phyloP scores from a whole-genome alignment of 2,113 vertebrate species.

The Pachycephala philippinensis region DNA sequence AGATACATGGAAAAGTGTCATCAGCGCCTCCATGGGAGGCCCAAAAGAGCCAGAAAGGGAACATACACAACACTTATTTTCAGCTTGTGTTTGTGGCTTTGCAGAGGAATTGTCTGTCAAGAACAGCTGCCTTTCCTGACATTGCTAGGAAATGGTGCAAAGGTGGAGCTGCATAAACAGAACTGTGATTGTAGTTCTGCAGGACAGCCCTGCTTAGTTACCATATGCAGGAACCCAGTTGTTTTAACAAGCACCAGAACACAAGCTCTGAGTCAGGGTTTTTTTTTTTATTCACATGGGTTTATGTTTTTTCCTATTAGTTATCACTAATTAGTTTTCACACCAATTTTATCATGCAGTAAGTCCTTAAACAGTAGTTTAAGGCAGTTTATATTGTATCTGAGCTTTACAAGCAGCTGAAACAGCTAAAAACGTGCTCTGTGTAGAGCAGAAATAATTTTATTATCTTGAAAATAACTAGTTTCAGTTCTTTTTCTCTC shows the following conservation, averaged over 20 bases:
- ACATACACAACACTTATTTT: neutral
- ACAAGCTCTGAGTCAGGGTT: neutral
- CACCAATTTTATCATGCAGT: accelerated
- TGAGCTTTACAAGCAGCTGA: neutral
- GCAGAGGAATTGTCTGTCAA: neutral
- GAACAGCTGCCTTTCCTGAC: neutral
- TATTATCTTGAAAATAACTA: neutral
- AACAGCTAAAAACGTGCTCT: neutral
- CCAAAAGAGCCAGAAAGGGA: neutral
- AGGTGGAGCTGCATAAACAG: neutral
- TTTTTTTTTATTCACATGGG: accelerated
- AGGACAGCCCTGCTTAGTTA: neutral
- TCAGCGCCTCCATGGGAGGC: neutral
- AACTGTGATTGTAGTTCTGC: neutral
- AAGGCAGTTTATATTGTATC: neutral
- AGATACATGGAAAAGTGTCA: neutral
- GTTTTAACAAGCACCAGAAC: neutral
- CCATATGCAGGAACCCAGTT: neutral
- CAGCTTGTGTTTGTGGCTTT: neutral
- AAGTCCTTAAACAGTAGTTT: neutral
- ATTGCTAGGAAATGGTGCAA: neutral
- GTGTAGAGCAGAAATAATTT: neutral
- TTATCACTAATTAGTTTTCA: neutral
- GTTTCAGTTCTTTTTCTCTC: neutral
- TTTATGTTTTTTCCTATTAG: neutral